Evolutionary conservation across 1,140 invertebrate genomes (phyloP).

Genomic region (Heliconius melpomene): DNA sequence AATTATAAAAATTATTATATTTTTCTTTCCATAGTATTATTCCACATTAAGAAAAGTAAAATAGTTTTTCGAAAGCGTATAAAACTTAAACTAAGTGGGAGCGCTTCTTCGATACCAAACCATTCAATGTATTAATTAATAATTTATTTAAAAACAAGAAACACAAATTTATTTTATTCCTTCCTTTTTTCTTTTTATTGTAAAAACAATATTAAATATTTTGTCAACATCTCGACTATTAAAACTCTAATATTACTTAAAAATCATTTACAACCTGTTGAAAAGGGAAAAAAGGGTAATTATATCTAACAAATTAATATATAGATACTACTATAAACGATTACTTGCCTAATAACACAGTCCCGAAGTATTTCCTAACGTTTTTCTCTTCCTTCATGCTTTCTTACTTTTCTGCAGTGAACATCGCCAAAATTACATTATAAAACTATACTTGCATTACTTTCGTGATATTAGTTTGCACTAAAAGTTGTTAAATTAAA

Average conservation of each 20-base stretch:
- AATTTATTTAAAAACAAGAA: too few species aligned
- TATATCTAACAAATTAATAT: conserved; percentile 50
- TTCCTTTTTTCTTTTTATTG: not conserved
- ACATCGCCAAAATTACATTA: conserved; percentile 17
- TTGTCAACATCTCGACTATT: conserved; percentile 22
- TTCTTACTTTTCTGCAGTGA: conserved; percentile 14
- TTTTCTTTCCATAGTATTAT: too few species aligned
- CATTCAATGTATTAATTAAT: too few species aligned
- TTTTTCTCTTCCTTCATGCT: conserved; percentile 37
- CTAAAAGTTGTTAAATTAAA: not conserved
- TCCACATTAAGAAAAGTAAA: too few species aligned
- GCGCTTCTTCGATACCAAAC: too few species aligned
- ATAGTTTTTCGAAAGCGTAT: too few species aligned
- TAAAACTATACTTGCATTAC: not conserved
- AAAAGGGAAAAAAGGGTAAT: conserved; percentile 74
- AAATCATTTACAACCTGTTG: conserved; percentile 68
- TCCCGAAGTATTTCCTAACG: conserved; percentile 67
- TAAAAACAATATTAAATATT: not conserved
- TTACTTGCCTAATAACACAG: conserved; percentile 78
- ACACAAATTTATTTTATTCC: too few species aligned
- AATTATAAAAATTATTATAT: too few species aligned
- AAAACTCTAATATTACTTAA: conserved; percentile 19
- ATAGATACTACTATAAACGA: conserved; percentile 56
- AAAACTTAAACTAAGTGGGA: too few species aligned
- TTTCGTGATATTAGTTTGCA: conserved; percentile 7